Base-by-base conservation (phyloP, 2,113 vertebrate genomes). In the Hydrolagus affinis region DNA sequence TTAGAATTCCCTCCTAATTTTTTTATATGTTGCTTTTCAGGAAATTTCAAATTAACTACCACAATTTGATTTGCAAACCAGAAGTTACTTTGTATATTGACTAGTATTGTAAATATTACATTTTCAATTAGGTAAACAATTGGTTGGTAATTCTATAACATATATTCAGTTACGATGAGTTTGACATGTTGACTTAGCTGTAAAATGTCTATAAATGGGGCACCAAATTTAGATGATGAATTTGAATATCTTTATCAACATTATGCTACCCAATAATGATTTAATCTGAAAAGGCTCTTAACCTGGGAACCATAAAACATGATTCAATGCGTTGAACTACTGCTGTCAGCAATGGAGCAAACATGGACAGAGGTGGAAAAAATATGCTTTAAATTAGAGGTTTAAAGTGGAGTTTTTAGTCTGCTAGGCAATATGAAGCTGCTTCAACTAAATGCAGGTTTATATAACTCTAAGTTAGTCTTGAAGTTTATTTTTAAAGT, bases 371-470 rank as follows among this genome's bases (percentile, higher is more conserved):
- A 77, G 21, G 75, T 73, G 28, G 57, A 77, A 56, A 72, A 44
- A 59, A 60, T 30, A 30, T 83, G 78, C 32, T 83, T 83, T 66
- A 30, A 83, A 68, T 83, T 32, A 80, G 11, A 19, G 17, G 62
- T 83, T 32, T 66, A 21, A 28, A 83, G 30, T 10, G 66, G 25
- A 68, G 19, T 25, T 21, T 1, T 30, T 83, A 57, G 57, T 68
- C 25, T 66, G 28, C 17, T 15, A 83, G 78, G 62, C 78, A 83
- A 83, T 21, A 28, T 66, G 78, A 28, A 75, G 17, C 30, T 21
- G 30, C 28, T 44, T 44, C 44, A 44, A 44, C 44, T 44, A 3
- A 44, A 44, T 44, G 44, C 44, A 44, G 2, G 62, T 56, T 62
- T 14, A 60, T 78, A 75, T 44, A 44, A 44, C 44, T 44, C 44